These are phyloP conservation scores for Mustela nigripes DNA, from an alignment of 2,113 vertebrate genomes.

Conservation along the genomic window DNA sequence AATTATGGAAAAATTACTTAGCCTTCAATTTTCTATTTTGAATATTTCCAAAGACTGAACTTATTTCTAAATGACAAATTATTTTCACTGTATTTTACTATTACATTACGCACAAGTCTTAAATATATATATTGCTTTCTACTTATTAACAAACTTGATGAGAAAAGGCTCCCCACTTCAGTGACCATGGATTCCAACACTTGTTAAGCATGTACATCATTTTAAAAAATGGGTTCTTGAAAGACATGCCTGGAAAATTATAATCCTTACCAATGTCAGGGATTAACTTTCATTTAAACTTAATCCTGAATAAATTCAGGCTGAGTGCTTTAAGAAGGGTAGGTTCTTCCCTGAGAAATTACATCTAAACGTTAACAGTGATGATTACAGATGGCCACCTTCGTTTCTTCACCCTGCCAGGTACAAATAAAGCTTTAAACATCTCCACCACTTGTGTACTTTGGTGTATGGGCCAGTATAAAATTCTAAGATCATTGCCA, in stretches of 20 bases:
- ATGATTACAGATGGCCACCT: constrained; percentile 72
- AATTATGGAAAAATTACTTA: neutral
- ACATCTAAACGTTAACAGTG: neutral
- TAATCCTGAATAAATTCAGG: constrained; percentile 15
- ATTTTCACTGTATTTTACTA: neutral
- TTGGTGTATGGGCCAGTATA: neutral
- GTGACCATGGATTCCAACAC: constrained; percentile 53
- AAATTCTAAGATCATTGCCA: neutral
- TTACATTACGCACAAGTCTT: neutral
- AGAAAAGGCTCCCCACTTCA: neutral
- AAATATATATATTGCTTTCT: neutral
- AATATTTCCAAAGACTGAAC: constrained; percentile 1
- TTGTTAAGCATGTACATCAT: neutral
- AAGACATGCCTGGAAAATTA: neutral
- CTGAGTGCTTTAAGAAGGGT: constrained; percentile 41
- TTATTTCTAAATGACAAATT: constrained; percentile 39
- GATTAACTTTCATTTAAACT: neutral
- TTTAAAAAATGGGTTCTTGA: neutral
- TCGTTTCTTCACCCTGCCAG: constrained; percentile 54
- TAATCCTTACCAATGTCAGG: neutral
- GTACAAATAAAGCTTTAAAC: constrained; percentile 65
- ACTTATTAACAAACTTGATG: constrained; percentile 27
- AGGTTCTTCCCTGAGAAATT: constrained; percentile 21
- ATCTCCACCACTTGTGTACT: constrained; percentile 26
- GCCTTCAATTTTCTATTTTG: neutral